Evolutionary conservation across 2,797 vertebrate genomes (phyloP).

Genomic region (Falco rusticolus): DNA sequence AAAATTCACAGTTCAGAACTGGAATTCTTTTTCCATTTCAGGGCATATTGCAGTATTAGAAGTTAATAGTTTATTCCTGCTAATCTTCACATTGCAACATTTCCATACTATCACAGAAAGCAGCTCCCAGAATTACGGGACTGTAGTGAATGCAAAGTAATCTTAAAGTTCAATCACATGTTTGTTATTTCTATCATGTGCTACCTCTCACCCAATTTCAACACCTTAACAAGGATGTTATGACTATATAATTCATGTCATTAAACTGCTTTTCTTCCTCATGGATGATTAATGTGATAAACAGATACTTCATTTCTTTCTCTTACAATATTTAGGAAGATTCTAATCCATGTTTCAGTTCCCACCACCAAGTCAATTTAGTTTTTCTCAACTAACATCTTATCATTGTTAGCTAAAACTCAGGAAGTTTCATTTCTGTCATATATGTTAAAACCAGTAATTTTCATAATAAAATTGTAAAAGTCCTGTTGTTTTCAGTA

Average conservation of each 20-base stretch:
- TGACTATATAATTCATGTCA: neutral
- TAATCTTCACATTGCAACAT: fast-evolving
- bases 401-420: neutral
- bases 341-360: neutral
- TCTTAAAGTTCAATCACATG: neutral
- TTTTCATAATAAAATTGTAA: neutral
- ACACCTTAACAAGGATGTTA: neutral
- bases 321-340: neutral
- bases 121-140: neutral
- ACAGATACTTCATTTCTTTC: neutral
- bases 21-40: neutral
- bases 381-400: neutral
- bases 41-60: neutral
- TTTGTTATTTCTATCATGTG: neutral
- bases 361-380: neutral
- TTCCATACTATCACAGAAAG: neutral
- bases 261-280: neutral
- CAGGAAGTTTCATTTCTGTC: neutral
- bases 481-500: neutral
- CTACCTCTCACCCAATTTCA: neutral
- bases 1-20: neutral
- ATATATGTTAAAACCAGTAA: neutral
- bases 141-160: neutral
- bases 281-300: neutral
- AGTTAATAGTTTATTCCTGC: neutral